Percentiles rank a stretch among this genome's conserved stretches.
Conservation (phyloP, 53 echinoderm and acorn worm genomes). For the Hippasteria phrygiana region DNA sequence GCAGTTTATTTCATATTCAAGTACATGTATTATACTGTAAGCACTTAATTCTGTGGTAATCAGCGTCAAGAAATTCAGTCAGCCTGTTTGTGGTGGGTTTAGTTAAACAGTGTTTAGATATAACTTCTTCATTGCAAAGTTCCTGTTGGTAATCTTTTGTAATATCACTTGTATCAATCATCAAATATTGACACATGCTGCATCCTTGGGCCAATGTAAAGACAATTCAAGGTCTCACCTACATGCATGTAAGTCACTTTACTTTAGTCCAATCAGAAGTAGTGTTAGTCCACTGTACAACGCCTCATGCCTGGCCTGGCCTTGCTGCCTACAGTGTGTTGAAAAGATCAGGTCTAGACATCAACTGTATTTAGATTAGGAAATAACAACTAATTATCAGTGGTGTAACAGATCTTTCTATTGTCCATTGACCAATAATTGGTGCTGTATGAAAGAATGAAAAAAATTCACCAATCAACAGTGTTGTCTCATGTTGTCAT, state of each 20-base stretch:
- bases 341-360: neutral
- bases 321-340: too few species aligned
- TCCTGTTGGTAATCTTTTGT: neutral
- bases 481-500: neutral
- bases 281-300: too few species aligned
- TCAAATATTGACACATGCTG: neutral
- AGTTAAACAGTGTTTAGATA: too few species aligned
- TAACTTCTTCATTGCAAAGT: too few species aligned
- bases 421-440: too few species aligned
- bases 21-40: too few species aligned
- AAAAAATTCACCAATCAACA: neutral
- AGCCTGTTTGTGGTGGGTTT: too few species aligned
- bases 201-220: neutral
- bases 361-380: neutral
- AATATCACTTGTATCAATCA: neutral
- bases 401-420: too few species aligned
- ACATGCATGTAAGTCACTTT: neutral
- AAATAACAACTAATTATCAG: neutral
- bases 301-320: too few species aligned
- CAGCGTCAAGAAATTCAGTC: too few species aligned
- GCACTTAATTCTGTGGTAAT: too few species aligned
- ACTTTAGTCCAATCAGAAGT: slow-evolving; percentile 12
- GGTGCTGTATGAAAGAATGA: neutral
- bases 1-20: too few species aligned
- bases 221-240: neutral